These are phyloP conservation scores for Neodiprion virginianus DNA, from an alignment of 1,140 invertebrate species.

Conservation along the genomic window DNA sequence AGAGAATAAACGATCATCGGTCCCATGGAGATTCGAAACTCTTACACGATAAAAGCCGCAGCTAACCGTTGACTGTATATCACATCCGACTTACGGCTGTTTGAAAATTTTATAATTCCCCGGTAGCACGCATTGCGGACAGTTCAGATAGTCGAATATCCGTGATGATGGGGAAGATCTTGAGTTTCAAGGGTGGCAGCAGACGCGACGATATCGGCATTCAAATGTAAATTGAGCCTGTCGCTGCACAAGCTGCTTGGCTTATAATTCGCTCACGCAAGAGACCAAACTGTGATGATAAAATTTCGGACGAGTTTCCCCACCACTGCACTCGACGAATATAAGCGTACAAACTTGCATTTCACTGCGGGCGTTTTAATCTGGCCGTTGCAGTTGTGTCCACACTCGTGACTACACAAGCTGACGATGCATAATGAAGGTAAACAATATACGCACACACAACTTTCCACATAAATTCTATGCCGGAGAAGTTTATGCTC, in stretches of 20 bases:
- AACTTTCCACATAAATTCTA: neutral
- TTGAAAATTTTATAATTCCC: slow-evolving; percentile 3
- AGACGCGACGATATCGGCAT: neutral
- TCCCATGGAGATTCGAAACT: too few species aligned
- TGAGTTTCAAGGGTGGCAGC: neutral
- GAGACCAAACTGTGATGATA: neutral
- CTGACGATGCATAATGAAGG: neutral
- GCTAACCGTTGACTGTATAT: too few species aligned
- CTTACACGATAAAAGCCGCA: too few species aligned
- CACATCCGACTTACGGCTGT: neutral
- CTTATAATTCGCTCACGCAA: neutral
- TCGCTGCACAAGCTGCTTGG: neutral
- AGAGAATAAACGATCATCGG: too few species aligned
- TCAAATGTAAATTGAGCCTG: slow-evolving; percentile 2
- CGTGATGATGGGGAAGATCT: neutral
- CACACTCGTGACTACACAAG: neutral
- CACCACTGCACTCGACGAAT: neutral
- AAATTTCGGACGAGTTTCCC: neutral
- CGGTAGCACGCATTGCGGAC: neutral
- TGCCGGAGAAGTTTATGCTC: too few species aligned
- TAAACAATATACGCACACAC: neutral
- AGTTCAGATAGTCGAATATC: neutral
- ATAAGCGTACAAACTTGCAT: too few species aligned
- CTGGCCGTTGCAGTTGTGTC: too few species aligned
- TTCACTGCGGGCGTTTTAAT: too few species aligned